A percentile compares a stretch with the other conserved stretches of the same genome.
Evolutionary conservation across 2,797 vertebrate genomes (phyloP).

Genomic region (Lutra lutra): DNA sequence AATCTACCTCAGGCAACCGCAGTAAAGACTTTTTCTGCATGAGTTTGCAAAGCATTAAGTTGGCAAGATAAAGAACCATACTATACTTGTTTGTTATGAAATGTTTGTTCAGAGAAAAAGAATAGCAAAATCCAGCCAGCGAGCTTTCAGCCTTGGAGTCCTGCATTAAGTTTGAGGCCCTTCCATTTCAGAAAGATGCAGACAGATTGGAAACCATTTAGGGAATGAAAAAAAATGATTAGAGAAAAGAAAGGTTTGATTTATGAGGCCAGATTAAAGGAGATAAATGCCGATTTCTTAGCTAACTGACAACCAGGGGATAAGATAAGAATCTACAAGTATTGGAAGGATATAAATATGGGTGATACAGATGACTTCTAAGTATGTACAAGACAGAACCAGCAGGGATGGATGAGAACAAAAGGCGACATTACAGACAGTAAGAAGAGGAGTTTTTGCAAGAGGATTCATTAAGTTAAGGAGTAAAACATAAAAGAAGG

Average conservation of each 20-base stretch:
- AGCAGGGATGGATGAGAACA: background rate
- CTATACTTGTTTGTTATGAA: background rate
- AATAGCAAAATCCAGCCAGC: background rate
- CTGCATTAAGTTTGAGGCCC: background rate
- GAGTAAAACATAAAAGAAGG: background rate
- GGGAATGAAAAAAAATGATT: slow-evolving; percentile 12
- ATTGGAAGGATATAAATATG: background rate
- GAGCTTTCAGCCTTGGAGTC: slow-evolving; percentile 4
- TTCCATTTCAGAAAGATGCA: slow-evolving; percentile 31
- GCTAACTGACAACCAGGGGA: slow-evolving; percentile 29
- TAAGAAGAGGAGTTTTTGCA: background rate
- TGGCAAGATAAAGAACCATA: slow-evolving; percentile 10
- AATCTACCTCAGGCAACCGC: background rate
- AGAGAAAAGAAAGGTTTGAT: slow-evolving; percentile 55
- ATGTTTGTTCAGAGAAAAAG: slow-evolving; percentile 21
- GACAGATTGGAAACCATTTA: slow-evolving; percentile 67
- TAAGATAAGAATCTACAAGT: slow-evolving; percentile 50
- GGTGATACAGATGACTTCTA: background rate
- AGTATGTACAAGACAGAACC: background rate
- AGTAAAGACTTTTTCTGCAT: background rate
- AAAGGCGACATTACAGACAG: background rate
- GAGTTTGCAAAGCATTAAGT: slow-evolving; percentile 34
- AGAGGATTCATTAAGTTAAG: background rate
- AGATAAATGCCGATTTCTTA: slow-evolving; percentile 63
- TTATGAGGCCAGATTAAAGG: slow-evolving; percentile 72